Conservation (phyloP, 2,797 vertebrate species). For the Phyllotis vaccarum region DNA sequence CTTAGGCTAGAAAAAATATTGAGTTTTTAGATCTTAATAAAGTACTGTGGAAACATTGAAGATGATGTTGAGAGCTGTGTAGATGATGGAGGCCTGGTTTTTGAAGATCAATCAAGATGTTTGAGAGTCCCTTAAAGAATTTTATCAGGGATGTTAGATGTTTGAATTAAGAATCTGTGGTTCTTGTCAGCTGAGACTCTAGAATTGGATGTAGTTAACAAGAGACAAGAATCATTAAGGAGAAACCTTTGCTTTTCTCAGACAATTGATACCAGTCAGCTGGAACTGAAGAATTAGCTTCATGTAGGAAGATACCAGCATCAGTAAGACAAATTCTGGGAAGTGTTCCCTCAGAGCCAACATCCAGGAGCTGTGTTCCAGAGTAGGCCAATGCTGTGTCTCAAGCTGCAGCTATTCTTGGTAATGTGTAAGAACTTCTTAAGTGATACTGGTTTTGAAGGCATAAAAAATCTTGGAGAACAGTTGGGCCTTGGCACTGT, state of each 20-base stretch:
- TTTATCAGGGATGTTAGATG: not conserved
- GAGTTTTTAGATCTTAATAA: not conserved
- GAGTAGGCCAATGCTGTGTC: not conserved
- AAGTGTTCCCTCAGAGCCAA: not conserved
- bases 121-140: not conserved
- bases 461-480: not conserved
- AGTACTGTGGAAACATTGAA: not conserved
- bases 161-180: not conserved
- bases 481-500: not conserved
- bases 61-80: not conserved
- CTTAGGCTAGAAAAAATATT: not conserved
- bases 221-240: not conserved
- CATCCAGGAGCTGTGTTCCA: not conserved
- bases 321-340: not conserved
- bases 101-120: not conserved
- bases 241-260: not conserved
- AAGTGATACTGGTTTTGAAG: not conserved
- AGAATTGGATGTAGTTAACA: not conserved
- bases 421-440: not conserved
- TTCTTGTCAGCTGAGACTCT: not conserved
- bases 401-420: not conserved
- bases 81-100: not conserved
- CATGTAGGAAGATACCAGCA: not conserved
- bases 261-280: not conserved
- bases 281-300: not conserved